These are phyloP conservation scores for Aspiorhynchus laticeps DNA, from an alignment of 2,113 vertebrate genomes.

Conservation along the genomic window DNA sequence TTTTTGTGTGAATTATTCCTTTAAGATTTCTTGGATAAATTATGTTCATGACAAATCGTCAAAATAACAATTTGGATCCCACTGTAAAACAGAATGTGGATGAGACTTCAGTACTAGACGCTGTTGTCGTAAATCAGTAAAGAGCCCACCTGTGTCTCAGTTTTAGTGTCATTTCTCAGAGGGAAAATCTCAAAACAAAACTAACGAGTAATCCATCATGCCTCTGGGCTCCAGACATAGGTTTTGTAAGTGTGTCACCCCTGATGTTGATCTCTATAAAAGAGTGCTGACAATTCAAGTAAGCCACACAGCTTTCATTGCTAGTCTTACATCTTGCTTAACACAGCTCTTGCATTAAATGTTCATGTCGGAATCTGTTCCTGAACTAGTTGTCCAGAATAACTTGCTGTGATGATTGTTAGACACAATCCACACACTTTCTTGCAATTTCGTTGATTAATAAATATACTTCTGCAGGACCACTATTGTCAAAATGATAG, in stretches of 20 bases:
- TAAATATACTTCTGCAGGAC: too few species aligned
- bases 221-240: conserved; percentile 1
- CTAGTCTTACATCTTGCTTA: conserved; percentile 17
- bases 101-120: background rate
- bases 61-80: background rate
- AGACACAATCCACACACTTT: background rate
- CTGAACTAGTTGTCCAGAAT: background rate
- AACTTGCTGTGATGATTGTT: background rate
- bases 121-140: conserved; percentile 37
- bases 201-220: conserved; percentile 34
- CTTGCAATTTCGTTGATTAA: background rate
- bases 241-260: conserved; percentile 21
- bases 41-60: background rate
- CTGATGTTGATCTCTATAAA: conserved; percentile 28
- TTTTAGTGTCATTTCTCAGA: conserved; percentile 35
- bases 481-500: too few species aligned
- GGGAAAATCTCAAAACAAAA: conserved; percentile 43
- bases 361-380: background rate
- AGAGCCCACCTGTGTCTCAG: conserved; percentile 42
- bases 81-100: background rate
- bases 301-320: background rate
- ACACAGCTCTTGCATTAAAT: background rate
- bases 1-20: too few species aligned
- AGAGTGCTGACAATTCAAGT: conserved; percentile 5
- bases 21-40: background rate